Base-by-base conservation (phyloP, 2,888 invertebrate genomes). In the Dioctria linearis region DNA sequence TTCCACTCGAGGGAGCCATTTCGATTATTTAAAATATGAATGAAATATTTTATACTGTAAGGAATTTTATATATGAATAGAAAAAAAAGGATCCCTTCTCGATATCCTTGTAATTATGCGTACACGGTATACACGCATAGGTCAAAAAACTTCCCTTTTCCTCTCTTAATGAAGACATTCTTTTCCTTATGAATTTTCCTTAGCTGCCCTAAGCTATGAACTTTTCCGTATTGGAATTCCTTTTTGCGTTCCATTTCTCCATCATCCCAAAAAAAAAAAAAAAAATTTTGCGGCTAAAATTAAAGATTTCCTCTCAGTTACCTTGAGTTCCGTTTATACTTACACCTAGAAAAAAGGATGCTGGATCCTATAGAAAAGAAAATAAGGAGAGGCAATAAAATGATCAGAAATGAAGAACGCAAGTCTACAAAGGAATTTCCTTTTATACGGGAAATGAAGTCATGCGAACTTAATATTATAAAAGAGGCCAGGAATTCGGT, bases 181-280 rank as follows among this genome's bases (percentile, higher is more conserved):
- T 61, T 75, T 75, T 43, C 25, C 61, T 61, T 61, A 75, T 75
- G 57, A 59, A 75, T 59, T 75, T 75, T 75, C 43, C 59, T 3
- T 25, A 61, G 75, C 42, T 75, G 75, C 75, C 59, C 40, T 43
- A 43, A 75, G 75, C 43, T 61, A 75, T 75, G 75, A 75, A 75
- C 61, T 75, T 75, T 75, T 75, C 75, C 75, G 61, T 61, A 75
- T 61, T 75, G 75, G 75, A 75, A 75, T 75, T 75, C 75, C 61
- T 59, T 25, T 13, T 25, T 43, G 75, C 75, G 59, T 59, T 59
- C 75, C 75, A 59, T 75, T 42, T 37, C 43, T n/a, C 46, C 57
- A 39, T 25, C 25, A 25, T 25, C 65, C 65, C 3, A 37, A 37
- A 40, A 6, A 11, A 11, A 25, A 61, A 61, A 61, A 61, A 65